These are phyloP conservation scores for Orgyia antiqua DNA, from an alignment of 2,888 invertebrate species.

Conservation along the genomic window DNA sequence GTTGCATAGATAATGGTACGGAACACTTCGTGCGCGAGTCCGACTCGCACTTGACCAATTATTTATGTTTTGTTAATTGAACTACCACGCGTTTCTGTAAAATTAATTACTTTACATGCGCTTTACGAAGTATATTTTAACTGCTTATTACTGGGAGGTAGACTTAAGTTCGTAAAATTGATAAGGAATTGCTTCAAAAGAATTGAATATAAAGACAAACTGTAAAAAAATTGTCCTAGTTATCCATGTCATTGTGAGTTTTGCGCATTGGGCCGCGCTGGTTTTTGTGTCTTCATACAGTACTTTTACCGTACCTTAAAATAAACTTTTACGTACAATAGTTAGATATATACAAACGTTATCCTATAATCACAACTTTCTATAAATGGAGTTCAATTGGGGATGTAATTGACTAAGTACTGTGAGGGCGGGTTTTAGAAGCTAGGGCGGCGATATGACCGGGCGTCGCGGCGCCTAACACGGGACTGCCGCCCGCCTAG, in stretches of 20 bases:
- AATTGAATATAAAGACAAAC: no score
- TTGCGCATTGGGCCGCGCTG: constrained; percentile 73
- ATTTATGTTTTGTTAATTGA: no score
- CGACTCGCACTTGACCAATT: no score
- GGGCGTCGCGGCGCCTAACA: constrained; percentile 67
- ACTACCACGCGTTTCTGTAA: no score
- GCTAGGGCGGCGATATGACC: constrained; percentile 46
- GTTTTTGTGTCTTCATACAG: constrained; percentile 43
- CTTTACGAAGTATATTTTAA: no score
- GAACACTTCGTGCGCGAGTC: no score
- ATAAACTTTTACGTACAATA: constrained; percentile 9
- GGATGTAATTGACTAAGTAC: constrained; percentile 20
- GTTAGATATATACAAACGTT: constrained; percentile 7
- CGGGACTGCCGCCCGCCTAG: constrained; percentile 69
- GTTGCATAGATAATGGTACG: no score
- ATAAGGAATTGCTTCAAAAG: no score
- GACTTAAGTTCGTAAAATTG: no score
- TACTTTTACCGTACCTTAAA: constrained; percentile 36
- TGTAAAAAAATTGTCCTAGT: constrained; percentile 39
- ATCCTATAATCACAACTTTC: constrained; percentile 12
- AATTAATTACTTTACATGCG: no score
- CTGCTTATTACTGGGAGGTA: no score
- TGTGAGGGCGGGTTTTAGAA: constrained; percentile 35
- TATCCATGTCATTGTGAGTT: constrained; percentile 52
- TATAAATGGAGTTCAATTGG: constrained; percentile 9